Evolutionary conservation across 2,888 invertebrate species (phyloP).

Genomic region (Bugulina stolonifera): DNA sequence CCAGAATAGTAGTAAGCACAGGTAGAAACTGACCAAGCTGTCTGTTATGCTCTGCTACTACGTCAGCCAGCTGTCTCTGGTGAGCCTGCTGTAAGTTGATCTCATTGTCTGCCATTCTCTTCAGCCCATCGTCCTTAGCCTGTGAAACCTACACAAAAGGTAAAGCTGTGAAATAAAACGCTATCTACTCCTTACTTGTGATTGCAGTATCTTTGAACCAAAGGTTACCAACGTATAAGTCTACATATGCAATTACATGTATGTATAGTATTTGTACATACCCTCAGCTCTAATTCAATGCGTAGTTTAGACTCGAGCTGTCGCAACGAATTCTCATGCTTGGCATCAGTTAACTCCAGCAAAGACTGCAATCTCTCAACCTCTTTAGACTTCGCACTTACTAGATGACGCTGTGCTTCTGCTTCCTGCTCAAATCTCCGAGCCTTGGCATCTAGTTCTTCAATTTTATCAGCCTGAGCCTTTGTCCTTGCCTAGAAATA

Average conservation of each 20-base stretch:
- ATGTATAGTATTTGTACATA: neutral
- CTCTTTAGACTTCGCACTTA: neutral
- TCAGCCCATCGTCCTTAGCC: slow-evolving; percentile 38
- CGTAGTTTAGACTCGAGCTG: slow-evolving; percentile 21
- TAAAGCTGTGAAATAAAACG: no score
- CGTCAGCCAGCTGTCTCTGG: slow-evolving; percentile 36
- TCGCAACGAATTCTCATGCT: neutral
- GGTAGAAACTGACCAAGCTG: slow-evolving; percentile 31
- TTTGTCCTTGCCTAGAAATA: slow-evolving; percentile 10
- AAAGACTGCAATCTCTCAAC: slow-evolving; percentile 18
- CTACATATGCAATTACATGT: neutral
- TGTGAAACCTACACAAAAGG: slow-evolving; percentile 29
- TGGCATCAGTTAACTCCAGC: slow-evolving; percentile 10
- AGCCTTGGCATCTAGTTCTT: slow-evolving; percentile 9
- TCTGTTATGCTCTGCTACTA: slow-evolving; percentile 39
- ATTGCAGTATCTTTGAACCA: neutral
- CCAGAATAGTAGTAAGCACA: no score
- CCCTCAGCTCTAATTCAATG: slow-evolving; percentile 9
- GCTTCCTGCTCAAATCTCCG: slow-evolving; percentile 15
- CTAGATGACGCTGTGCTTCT: slow-evolving; percentile 23
- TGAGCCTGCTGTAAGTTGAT: slow-evolving; percentile 34
- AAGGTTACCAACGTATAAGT: neutral
- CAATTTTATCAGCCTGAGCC: slow-evolving; percentile 4
- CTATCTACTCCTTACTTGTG: no score
- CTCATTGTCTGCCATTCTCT: slow-evolving; percentile 35